Evolutionary conservation across 2,888 invertebrate genomes (phyloP), one percentile per base, ranked within the genome.

Genomic region (Sipha maydis): DNA sequence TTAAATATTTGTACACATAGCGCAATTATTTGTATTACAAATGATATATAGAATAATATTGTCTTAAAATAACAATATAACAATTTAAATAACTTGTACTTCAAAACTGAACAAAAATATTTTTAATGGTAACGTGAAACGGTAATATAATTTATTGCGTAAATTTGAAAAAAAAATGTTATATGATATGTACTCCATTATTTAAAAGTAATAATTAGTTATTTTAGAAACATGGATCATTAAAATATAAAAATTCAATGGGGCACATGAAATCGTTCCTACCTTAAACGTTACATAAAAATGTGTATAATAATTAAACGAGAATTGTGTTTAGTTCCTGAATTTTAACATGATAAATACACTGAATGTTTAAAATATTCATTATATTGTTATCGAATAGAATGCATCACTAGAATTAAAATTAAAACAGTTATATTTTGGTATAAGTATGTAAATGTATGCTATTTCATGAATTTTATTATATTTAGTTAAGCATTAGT

Each of bases 311-410:
- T 48, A 69, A 80, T 71, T 82, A n/a, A 28, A 67, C 25, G 48
- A 31, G 69, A 54, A 83, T 67, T 31, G 31, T 54, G 31, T 54
- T 82, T 21, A 28, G 41, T 9, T 71, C 1, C 48, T 71, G 83
- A 83, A n/a, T 83, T 71, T 83, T 11, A 48, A 71, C 48, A 71
- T 25, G 71, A 83, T 83, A 83, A 71, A 1, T 71, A 54, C 28
- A 17, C 41, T 14, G 14, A 34, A 31, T 25, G 71, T 21, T 71
- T 83, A 71, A 54, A 54, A 83, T 54, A 71, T 71, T 83, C 83
- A 83, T 54, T 71, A 71, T 7, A 19, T 41, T 41, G 69, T 82
- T 83, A 71, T 71, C 48, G 7, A 31, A 71, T 41, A 41, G 3
- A 25, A 83, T 83, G 69, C 31, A 83, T 31, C 48, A 9, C 19